These are phyloP conservation scores for Mermis nigrescens DNA, from an alignment of 2,888 invertebrate species.

Conservation along the genomic window DNA sequence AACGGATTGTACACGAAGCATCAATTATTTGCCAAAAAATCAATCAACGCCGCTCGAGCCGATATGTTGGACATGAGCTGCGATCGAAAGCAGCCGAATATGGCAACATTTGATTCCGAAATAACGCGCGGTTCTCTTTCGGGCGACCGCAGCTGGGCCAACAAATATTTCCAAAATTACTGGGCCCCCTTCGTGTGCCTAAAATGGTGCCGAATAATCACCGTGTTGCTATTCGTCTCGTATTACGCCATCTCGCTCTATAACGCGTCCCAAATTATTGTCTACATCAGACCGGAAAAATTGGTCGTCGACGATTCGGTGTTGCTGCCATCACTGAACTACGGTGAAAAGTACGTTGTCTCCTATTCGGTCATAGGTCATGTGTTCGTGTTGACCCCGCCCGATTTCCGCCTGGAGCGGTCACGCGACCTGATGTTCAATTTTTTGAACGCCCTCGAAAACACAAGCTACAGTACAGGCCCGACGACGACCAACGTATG, in stretches of 20 bases:
- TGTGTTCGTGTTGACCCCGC: not conserved
- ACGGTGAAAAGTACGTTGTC: not conserved
- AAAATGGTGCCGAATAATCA: not conserved
- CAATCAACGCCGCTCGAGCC: not conserved
- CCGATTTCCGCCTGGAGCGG: not conserved
- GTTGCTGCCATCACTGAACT: not conserved
- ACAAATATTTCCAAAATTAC: not conserved
- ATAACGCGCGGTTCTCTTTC: too few relatives aligned
- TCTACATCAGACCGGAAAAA: not conserved
- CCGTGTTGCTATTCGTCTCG: not conserved
- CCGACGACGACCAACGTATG: not conserved
- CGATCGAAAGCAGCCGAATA: not conserved
- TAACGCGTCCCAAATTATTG: not conserved
- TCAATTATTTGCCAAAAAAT: not conserved
- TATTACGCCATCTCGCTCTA: not conserved
- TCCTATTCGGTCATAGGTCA: not conserved
- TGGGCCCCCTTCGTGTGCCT: not conserved
- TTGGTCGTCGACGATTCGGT: slow-evolving; percentile 1
- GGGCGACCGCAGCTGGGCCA: not conserved
- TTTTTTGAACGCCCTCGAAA: not conserved
- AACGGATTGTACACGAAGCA: not conserved
- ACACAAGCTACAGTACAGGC: not conserved
- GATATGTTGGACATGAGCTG: not conserved
- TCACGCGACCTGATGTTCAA: not conserved
- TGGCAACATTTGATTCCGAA: not conserved